Evolutionary conservation across 1,140 invertebrate species (phyloP).

Genomic region (Theocolax elegans): DNA sequence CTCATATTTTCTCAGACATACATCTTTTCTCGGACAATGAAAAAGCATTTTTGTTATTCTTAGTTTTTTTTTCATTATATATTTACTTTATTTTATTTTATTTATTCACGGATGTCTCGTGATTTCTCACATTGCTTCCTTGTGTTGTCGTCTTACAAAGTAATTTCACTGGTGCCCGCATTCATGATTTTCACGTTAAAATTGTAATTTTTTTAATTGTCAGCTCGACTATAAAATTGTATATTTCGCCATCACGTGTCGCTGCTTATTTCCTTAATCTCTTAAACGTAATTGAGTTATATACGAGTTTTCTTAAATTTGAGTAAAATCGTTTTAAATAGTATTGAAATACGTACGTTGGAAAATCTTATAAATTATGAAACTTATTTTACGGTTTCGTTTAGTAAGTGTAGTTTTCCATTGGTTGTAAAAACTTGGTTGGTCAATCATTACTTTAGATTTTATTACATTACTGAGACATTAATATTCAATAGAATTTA

Average conservation of each 20-base stretch:
- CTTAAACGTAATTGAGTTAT: too few relatives aligned
- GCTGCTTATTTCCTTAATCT: background rate
- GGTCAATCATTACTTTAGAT: background rate
- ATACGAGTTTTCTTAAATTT: too few relatives aligned
- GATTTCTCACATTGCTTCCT: slow-evolving; percentile 32
- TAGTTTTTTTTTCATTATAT: slow-evolving; percentile 23
- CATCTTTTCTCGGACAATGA: slow-evolving; percentile 26
- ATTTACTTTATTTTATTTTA: slow-evolving; percentile 29
- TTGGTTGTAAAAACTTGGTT: background rate
- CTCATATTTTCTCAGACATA: slow-evolving; percentile 16
- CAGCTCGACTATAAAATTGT: background rate
- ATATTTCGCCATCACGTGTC: background rate
- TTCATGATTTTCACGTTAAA: slow-evolving; percentile 3
- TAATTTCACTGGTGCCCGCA: slow-evolving; percentile 27
- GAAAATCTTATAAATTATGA: background rate
- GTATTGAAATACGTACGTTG: background rate
- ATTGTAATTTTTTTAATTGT: background rate
- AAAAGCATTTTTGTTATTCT: slow-evolving; percentile 37
- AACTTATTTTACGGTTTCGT: slow-evolving; percentile 4
- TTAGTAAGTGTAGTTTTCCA: background rate
- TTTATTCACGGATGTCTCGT: slow-evolving; percentile 28
- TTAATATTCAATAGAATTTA: background rate
- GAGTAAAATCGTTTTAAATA: too few relatives aligned
- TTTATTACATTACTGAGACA: background rate
- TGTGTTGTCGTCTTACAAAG: slow-evolving; percentile 38